Conservation (phyloP, 2,888 invertebrate species). For the Leptinotarsa tumamoca region DNA sequence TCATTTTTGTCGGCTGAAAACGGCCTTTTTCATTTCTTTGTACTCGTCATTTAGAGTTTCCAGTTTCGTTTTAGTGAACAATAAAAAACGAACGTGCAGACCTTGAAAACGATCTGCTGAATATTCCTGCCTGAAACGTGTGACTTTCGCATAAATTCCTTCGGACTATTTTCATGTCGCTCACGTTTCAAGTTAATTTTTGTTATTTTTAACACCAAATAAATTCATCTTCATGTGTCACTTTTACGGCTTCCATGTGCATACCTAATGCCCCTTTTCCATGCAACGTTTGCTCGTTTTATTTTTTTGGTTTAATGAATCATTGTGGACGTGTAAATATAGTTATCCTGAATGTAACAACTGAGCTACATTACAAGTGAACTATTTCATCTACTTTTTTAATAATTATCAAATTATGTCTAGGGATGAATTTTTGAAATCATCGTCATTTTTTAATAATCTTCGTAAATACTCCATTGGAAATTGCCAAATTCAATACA, state of each 20-base stretch:
- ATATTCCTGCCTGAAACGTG: slow-evolving; percentile 23
- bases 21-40: background rate
- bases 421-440: no score
- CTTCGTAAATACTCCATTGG: no score
- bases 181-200: slow-evolving; percentile 28
- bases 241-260: slow-evolving; percentile 12
- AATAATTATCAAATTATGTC: no score
- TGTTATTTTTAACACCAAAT: slow-evolving; percentile 22
- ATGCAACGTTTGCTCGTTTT: background rate
- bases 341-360: background rate
- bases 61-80: slow-evolving; percentile 21
- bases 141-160: slow-evolving; percentile 23
- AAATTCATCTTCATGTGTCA: slow-evolving; percentile 23
- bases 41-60: background rate
- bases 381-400: no score
- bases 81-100: slow-evolving; percentile 27
- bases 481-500: no score
- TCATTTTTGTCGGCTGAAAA: background rate
- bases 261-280: slow-evolving; percentile 3
- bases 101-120: slow-evolving; percentile 26
- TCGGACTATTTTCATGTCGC: slow-evolving; percentile 18
- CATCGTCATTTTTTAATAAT: no score
- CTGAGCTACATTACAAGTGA: background rate
- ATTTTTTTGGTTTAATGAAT: background rate
- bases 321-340: background rate